These are phyloP conservation scores for Melanotus villosus DNA, from an alignment of 2,888 invertebrate species.

Conservation along the genomic window DNA sequence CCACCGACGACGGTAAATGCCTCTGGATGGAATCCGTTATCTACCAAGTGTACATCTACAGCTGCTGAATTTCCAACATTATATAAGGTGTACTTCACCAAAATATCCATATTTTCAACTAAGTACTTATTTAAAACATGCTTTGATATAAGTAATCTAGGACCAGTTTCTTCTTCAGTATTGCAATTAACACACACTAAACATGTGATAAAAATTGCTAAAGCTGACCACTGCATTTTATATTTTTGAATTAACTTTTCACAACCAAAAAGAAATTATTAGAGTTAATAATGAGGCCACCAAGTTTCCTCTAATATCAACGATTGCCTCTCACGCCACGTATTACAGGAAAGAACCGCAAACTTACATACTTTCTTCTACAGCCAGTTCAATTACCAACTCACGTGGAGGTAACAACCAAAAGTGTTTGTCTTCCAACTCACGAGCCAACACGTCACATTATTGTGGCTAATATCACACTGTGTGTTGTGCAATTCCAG, in stretches of 20 bases:
- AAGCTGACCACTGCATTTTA: conserved; percentile 37
- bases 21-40: conserved; percentile 92
- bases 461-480: too few species aligned
- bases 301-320: too few species aligned
- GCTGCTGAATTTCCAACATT: conserved; percentile 95
- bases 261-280: too few species aligned
- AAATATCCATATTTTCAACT: conserved; percentile 96
- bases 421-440: not conserved
- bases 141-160: conserved; percentile 91
- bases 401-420: not conserved
- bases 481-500: too few species aligned
- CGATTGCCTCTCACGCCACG: not conserved
- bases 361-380: not conserved
- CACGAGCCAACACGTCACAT: not conserved
- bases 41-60: conserved; percentile 88
- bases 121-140: conserved; percentile 96
- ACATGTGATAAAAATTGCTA: conserved; percentile 59
- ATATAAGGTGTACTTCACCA: conserved; percentile 94
- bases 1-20: conserved; percentile 94
- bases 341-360: not conserved
- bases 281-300: too few species aligned
- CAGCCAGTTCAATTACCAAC: too few species aligned
- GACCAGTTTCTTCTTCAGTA: conserved; percentile 80
- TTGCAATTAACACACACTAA: conserved; percentile 70
- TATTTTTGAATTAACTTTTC: not conserved